phyloP scores from a whole-genome alignment of 1,140 invertebrate species.

The Chymomyza costata region DNA sequence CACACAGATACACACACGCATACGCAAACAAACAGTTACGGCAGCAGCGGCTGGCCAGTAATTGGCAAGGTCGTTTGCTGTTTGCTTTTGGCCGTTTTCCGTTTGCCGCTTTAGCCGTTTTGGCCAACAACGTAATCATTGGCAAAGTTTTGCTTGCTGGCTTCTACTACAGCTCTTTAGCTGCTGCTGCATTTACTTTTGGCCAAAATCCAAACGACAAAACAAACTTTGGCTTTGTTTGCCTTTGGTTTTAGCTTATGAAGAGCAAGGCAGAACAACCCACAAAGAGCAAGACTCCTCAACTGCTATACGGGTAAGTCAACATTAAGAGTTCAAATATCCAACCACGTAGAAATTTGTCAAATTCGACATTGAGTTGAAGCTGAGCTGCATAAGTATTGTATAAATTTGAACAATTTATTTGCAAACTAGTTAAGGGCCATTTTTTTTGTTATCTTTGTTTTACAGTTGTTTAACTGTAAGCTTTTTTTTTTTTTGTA shows the following conservation, averaged over 20 bases:
- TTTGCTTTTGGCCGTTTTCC: too few relatives aligned
- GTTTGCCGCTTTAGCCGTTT: too few relatives aligned
- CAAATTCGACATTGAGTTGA: conserved; percentile 19
- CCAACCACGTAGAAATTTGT: conserved; percentile 4
- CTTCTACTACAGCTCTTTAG: conserved; percentile 28
- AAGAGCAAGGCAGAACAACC: conserved; percentile 15
- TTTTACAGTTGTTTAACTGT: conserved; percentile 24
- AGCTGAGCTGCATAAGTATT: too few relatives aligned
- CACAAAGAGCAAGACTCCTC: conserved; percentile 16
- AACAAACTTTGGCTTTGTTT: conserved; percentile 50
- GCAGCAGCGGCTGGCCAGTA: conserved; percentile 40
- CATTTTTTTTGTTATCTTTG: too few relatives aligned
- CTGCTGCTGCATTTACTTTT: conserved; percentile 44
- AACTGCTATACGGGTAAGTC: conserved; percentile 1
- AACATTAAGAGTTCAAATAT: conserved; percentile 7
- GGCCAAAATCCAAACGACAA: conserved; percentile 45
- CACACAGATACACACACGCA: conserved; percentile 32
- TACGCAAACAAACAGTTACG: conserved; percentile 54
- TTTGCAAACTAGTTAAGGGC: too few relatives aligned
- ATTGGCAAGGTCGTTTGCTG: conserved; percentile 70
- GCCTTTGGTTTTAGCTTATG: conserved; percentile 36
- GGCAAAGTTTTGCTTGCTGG: conserved; percentile 49
- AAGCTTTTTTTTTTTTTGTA: conserved; percentile 3
- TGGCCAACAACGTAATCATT: conserved; percentile 72
- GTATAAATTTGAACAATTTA: too few relatives aligned